Conservation (phyloP, 2,113 vertebrate genomes). For the Orcinus orca region DNA sequence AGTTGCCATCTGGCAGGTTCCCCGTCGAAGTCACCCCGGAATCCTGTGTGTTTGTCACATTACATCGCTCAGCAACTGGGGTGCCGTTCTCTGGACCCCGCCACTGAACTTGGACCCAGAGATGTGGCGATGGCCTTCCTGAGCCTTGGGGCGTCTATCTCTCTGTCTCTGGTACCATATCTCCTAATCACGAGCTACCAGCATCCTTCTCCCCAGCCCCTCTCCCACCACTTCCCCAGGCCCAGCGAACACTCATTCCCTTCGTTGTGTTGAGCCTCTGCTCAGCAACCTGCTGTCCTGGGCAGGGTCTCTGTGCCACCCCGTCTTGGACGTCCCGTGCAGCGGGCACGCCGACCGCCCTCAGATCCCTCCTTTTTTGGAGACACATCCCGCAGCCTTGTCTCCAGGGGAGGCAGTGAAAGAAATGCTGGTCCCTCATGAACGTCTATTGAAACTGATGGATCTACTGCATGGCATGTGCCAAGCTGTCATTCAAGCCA, state of each 20-base stretch:
- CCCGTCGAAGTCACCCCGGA: neutral
- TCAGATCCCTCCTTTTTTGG: neutral
- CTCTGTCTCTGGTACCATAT: fast-evolving
- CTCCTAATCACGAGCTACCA: neutral
- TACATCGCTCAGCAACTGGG: fast-evolving
- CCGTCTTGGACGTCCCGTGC: neutral
- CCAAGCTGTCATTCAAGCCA: constrained; percentile 88
- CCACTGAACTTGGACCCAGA: neutral
- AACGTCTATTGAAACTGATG: constrained; percentile 87
- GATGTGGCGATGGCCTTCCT: fast-evolving
- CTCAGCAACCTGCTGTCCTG: neutral
- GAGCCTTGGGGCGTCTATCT: fast-evolving
- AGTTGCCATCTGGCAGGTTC: constrained; percentile 16
- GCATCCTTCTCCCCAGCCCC: neutral
- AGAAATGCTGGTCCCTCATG: constrained; percentile 55
- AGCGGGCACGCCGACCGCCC: neutral
- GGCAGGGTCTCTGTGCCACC: fast-evolving
- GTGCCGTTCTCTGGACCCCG: neutral
- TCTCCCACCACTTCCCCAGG: fast-evolving
- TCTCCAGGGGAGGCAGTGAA: constrained; percentile 18
- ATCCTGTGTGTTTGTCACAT: neutral
- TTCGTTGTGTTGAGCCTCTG: neutral
- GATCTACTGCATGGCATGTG: constrained; percentile 88
- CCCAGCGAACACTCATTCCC: fast-evolving
- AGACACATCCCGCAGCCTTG: neutral